These are phyloP conservation scores for Notarius quadriscutis DNA, from an alignment of 2,113 vertebrate genomes.

Conservation along the genomic window DNA sequence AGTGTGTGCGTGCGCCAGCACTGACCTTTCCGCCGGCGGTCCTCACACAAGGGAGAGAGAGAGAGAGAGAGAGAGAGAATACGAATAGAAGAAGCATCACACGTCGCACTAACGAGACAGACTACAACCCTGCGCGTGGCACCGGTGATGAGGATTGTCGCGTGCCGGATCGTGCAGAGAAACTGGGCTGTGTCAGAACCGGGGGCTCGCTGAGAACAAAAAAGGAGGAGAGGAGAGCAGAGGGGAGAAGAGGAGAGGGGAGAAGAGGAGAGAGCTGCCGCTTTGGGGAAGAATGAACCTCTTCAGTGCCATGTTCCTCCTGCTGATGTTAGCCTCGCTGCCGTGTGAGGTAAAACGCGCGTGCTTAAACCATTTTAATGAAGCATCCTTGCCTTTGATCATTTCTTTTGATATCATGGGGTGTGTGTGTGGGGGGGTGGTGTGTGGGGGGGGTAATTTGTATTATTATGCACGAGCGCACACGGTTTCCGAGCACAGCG, in stretches of 20 bases:
- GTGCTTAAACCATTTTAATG: background rate
- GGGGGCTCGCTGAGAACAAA: slow-evolving; percentile 40
- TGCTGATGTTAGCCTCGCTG: slow-evolving; percentile 74
- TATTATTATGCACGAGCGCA: slow-evolving; percentile 7
- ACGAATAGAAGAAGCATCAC: slow-evolving; percentile 17
- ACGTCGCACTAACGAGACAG: slow-evolving; percentile 42
- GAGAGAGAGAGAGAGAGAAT: slow-evolving; percentile 1
- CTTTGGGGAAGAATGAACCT: slow-evolving; percentile 72
- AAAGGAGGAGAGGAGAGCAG: background rate
- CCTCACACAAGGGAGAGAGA: background rate
- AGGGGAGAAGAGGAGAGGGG: background rate
- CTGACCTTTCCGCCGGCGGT: slow-evolving; percentile 8
- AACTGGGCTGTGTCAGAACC: slow-evolving; percentile 63
- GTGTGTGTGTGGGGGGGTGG: no score
- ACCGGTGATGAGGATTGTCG: slow-evolving; percentile 75
- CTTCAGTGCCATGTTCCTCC: slow-evolving; percentile 80
- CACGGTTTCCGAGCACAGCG: background rate
- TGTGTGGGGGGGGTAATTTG: background rate
- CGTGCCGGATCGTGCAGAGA: slow-evolving; percentile 64
- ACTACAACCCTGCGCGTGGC: slow-evolving; percentile 46
- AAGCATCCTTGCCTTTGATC: background rate
- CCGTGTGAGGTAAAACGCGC: slow-evolving; percentile 70
- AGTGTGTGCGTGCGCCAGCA: background rate
- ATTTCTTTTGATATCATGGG: background rate
- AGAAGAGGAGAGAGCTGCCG: slow-evolving; percentile 15